A percentile compares a stretch with the other conserved stretches of the same genome.
These are phyloP conservation scores for Lipophrys pholis DNA, from an alignment of 2,113 vertebrate species.

Conservation along the genomic window DNA sequence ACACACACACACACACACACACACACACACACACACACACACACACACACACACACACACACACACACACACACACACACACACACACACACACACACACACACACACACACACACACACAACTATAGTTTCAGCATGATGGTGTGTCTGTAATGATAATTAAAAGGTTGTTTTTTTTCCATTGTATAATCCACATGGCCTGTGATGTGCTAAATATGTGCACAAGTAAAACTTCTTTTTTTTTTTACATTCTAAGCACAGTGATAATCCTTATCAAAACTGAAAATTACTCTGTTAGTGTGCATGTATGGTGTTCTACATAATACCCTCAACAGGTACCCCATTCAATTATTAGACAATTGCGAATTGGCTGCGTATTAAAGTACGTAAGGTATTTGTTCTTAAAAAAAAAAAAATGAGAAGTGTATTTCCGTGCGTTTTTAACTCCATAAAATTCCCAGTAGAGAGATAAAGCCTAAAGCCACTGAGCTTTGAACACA, in stretches of 20 bases:
- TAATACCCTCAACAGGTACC: slow-evolving; percentile 2
- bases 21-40: no score
- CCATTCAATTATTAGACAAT: not conserved
- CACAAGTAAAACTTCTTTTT: not conserved
- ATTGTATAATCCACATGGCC: not conserved
- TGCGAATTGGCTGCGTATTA: no score
- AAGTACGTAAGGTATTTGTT: slow-evolving; percentile 14
- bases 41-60: no score
- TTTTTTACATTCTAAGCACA: not conserved
- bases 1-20: not conserved
- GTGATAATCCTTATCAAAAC: not conserved
- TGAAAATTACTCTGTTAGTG: not conserved
- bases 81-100: no score
- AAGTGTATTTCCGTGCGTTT: slow-evolving; percentile 35
- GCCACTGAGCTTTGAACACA: slow-evolving; percentile 62
- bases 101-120: no score
- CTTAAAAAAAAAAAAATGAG: slow-evolving; percentile 20
- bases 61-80: not conserved
- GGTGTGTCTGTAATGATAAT: not conserved
- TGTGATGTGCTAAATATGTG: not conserved
- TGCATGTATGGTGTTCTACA: slow-evolving; percentile 5
- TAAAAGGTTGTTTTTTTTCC: not conserved
- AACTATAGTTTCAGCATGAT: slow-evolving; percentile 1
- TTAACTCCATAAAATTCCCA: slow-evolving; percentile 44
- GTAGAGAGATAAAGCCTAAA: slow-evolving; percentile 52